These are phyloP conservation scores for Prionace glauca DNA, from an alignment of 2,797 vertebrate genomes.

Conservation along the genomic window DNA sequence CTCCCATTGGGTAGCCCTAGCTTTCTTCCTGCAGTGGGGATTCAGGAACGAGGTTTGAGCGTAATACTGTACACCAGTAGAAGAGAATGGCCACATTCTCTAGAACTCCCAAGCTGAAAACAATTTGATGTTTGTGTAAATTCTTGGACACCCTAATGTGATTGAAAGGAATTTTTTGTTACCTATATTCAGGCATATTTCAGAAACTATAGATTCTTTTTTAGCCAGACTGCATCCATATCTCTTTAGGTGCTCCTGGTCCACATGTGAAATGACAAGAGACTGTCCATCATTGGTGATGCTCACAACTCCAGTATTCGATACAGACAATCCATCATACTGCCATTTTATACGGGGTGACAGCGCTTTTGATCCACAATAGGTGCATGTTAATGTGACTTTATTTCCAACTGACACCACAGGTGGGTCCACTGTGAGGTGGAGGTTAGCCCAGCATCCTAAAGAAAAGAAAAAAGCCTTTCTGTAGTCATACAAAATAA, in stretches of 20 bases:
- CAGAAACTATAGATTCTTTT: constrained; percentile 12
- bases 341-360: constrained; percentile 31
- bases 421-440: background rate
- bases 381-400: constrained; percentile 23
- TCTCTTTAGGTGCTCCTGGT: constrained; percentile 32
- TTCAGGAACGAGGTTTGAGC: background rate
- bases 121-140: background rate
- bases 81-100: background rate
- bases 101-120: background rate
- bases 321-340: constrained; percentile 23
- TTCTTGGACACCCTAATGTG: background rate
- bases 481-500: background rate
- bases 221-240: constrained; percentile 33
- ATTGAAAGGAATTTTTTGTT: background rate
- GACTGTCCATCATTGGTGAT: constrained; percentile 12
- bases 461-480: background rate
- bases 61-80: background rate
- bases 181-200: constrained; percentile 36
- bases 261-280: constrained; percentile 28
- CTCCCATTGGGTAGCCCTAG: background rate
- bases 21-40: background rate
- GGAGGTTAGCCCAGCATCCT: constrained; percentile 31
- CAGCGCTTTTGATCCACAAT: background rate
- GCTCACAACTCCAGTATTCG: constrained; percentile 27
- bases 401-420: background rate